Evolutionary conservation across 2,797 vertebrate genomes (phyloP).

Genomic region (Dendrocincla tyrannina): DNA sequence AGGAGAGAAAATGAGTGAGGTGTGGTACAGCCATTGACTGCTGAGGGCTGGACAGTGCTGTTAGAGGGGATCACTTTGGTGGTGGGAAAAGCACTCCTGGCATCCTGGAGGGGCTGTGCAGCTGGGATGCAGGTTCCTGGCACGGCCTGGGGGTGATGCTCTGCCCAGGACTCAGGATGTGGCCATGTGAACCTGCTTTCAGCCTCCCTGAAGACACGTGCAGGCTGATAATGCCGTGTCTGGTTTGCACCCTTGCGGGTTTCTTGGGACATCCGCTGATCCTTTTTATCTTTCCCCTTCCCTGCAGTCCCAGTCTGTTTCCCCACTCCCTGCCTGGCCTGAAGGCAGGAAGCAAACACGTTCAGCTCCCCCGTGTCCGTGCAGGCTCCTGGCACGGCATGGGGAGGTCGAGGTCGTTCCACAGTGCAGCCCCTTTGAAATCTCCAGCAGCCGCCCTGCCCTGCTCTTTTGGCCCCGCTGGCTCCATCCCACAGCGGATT

Average conservation of each 20-base stretch:
- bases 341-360: background rate
- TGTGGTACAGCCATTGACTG: background rate
- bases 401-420: background rate
- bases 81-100: background rate
- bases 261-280: background rate
- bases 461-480: background rate
- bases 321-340: background rate
- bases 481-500: background rate
- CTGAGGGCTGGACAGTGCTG: background rate
- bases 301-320: background rate
- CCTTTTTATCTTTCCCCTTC: background rate
- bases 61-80: background rate
- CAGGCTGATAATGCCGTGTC: background rate
- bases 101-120: background rate
- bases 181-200: background rate
- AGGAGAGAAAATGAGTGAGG: background rate
- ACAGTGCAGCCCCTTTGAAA: background rate
- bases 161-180: rapidly evolving
- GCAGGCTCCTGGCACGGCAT: rapidly evolving
- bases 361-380: background rate
- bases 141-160: background rate
- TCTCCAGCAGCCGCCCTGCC: background rate
- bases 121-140: background rate
- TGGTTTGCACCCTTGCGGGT: rapidly evolving
- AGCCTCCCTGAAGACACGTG: rapidly evolving